A percentile compares a stretch with the other conserved stretches of the same genome.
Conservation (phyloP, 2,888 invertebrate species). For the Heteromyza rotundicornis region DNA sequence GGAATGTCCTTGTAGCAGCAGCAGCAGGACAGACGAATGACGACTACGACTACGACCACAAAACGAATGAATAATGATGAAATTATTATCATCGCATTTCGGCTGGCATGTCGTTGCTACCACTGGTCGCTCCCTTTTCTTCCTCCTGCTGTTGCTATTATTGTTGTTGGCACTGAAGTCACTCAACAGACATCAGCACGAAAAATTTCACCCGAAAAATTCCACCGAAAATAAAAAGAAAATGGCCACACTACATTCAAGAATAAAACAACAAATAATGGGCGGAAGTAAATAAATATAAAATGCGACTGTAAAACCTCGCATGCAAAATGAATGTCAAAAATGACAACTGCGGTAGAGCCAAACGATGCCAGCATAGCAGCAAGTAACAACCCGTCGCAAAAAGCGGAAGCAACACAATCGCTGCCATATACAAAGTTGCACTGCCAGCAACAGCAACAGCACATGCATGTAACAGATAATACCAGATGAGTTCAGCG, state of each 20-base stretch:
- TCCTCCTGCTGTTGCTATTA: background rate
- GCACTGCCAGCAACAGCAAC: no score
- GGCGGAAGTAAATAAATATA: background rate
- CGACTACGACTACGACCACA: background rate
- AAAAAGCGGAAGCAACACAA: conserved; percentile 2
- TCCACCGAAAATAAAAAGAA: background rate
- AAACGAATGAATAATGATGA: conserved; percentile 9
- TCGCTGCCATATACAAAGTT: background rate
- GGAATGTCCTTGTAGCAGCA: background rate
- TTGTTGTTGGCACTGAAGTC: conserved; percentile 4
- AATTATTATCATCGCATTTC: conserved; percentile 2
- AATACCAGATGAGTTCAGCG: background rate
- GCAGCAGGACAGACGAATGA: background rate
- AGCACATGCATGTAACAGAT: background rate
- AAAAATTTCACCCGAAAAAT: background rate
- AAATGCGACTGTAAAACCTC: background rate
- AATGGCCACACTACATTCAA: background rate
- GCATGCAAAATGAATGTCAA: conserved; percentile 6
- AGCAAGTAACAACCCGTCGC: conserved; percentile 4
- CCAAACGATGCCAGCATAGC: no score
- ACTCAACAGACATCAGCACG: conserved; percentile 1
- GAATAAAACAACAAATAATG: conserved; percentile 2
- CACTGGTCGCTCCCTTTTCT: background rate
- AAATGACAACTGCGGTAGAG: conserved; percentile 1
- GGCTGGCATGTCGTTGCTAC: background rate